Percentiles rank a stretch among this genome's conserved stretches.
These are phyloP conservation scores for Stegana nigrithorax DNA, from an alignment of 2,888 invertebrate genomes.

Conservation along the genomic window DNA sequence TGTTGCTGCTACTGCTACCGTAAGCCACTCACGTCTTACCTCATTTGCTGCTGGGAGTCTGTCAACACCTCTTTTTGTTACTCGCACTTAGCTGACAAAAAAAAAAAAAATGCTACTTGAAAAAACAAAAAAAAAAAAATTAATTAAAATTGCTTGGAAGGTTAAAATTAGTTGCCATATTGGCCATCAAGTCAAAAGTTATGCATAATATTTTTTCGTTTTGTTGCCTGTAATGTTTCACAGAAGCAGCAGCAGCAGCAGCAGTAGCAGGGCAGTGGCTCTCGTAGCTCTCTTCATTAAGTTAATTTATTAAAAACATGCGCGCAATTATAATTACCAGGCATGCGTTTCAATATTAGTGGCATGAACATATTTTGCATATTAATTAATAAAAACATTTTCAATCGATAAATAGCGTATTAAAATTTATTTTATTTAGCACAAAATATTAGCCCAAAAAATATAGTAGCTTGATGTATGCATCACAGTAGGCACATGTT, in stretches of 20 bases:
- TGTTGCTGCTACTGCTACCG: conserved; percentile 33
- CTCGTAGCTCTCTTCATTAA: too few relatives aligned
- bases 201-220: conserved; percentile 44
- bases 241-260: not conserved
- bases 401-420: too few relatives aligned
- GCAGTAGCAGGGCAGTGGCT: too few relatives aligned
- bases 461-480: too few relatives aligned
- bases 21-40: conserved; percentile 32
- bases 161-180: conserved; percentile 55
- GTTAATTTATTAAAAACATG: not conserved
- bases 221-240: not conserved
- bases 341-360: too few relatives aligned
- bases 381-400: too few relatives aligned
- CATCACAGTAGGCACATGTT: too few relatives aligned
- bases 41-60: not conserved
- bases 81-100: conserved; percentile 34
- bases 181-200: conserved; percentile 53
- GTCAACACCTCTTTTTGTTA: not conserved
- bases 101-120: conserved; percentile 28
- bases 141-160: conserved; percentile 61
- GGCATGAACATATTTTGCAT: too few relatives aligned
- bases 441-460: too few relatives aligned
- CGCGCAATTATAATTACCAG: not conserved
- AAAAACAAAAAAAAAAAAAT: conserved; percentile 34
- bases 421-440: too few relatives aligned